phyloP scores from a whole-genome alignment of 2,888 invertebrate species.

The Coelopa pilipes region DNA sequence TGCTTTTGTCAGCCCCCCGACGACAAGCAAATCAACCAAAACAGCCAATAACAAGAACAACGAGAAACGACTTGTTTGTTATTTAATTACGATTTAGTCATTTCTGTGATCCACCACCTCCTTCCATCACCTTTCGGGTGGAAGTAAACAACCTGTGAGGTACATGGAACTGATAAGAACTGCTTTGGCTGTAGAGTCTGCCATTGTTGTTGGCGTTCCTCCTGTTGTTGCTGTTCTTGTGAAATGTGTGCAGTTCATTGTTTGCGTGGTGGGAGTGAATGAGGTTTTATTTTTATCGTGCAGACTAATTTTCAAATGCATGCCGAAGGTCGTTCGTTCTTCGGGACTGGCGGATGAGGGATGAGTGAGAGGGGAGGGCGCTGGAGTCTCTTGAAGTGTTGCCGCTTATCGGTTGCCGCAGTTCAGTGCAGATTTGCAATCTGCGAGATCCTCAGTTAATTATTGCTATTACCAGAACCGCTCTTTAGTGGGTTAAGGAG shows the following conservation, averaged over 20 bases:
- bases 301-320: slow-evolving; percentile 7
- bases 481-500: no score
- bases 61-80: background rate
- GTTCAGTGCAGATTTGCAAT: no score
- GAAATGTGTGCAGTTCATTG: slow-evolving; percentile 6
- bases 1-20: background rate
- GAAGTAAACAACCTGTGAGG: background rate
- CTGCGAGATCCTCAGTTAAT: no score
- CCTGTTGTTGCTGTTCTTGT: background rate
- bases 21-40: background rate
- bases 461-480: no score
- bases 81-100: slow-evolving; percentile 17
- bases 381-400: no score
- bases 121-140: background rate
- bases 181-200: background rate
- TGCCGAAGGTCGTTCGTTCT: background rate
- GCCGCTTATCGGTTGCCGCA: no score
- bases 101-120: background rate
- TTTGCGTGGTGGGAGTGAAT: background rate
- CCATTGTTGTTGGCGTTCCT: no score
- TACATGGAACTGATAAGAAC: slow-evolving; percentile 7
- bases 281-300: background rate
- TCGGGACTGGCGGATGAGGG: background rate
- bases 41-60: no score
- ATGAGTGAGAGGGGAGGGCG: no score